Conservation (phyloP, 2,888 invertebrate species). For the Hedychridium roseum region DNA sequence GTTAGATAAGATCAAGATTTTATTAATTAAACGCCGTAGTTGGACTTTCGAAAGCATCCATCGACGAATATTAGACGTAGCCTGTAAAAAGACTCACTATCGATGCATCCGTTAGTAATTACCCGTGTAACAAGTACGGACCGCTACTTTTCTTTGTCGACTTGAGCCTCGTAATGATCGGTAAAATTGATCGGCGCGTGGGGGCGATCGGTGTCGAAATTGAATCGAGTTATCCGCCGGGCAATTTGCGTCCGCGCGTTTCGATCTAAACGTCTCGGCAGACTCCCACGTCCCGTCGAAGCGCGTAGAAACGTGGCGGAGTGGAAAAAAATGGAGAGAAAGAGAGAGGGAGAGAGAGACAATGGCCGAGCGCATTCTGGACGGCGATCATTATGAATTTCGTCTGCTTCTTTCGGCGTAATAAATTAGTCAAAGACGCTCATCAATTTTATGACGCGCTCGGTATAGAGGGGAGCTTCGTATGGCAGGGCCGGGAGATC, state of each 20-base stretch:
- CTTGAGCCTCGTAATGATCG: too few species aligned
- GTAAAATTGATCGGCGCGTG: too few species aligned
- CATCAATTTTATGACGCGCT: constrained; percentile 59
- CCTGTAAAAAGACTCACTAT: too few species aligned
- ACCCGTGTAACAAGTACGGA: too few species aligned
- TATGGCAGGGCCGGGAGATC: too few species aligned
- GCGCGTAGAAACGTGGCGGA: neutral
- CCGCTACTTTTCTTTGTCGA: too few species aligned
- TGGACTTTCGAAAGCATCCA: constrained; percentile 26
- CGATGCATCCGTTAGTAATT: too few species aligned
- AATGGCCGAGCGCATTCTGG: constrained; percentile 8
- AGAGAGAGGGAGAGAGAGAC: constrained; percentile 9
- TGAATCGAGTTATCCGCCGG: too few species aligned
- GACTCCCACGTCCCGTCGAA: too few species aligned
- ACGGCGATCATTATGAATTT: constrained; percentile 54
- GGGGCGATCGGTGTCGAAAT: too few species aligned
- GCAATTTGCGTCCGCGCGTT: too few species aligned
- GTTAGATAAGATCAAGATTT: constrained; percentile 42
- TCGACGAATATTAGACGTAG: constrained; percentile 20
- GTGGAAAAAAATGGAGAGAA: constrained; percentile 7
- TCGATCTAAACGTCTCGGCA: too few species aligned
- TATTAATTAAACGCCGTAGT: constrained; percentile 40
- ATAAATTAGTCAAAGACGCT: constrained; percentile 62
- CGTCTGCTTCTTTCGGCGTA: constrained; percentile 53
- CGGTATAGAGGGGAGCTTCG: constrained; percentile 45